Evolutionary conservation across 2,113 vertebrate genomes (phyloP), one percentile per base, ranked within the genome.

Genomic region (Otocyon megalotis): DNA sequence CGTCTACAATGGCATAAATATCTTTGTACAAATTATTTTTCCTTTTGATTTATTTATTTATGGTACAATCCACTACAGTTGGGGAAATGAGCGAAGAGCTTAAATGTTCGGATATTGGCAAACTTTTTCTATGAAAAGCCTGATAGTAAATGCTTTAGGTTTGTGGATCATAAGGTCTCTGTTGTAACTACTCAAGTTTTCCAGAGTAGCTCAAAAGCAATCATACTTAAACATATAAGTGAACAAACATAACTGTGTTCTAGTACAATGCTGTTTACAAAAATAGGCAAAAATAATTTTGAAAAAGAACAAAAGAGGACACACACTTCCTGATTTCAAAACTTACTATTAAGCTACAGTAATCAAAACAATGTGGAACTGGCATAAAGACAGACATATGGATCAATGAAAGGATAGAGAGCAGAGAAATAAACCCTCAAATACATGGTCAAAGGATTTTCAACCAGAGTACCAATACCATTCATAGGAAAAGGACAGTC

Each of bases 251-350:
- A 48, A 28, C 35, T 82, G 26, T 58, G 53, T 58, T 43, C n/a
- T 62, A 43, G 12, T 67, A 91, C 56, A 80, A 69, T 50, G 30
- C 56, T 43, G 65, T 37, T 77, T 13, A 43, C 17, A 79, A 79
- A 79, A 63, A 24, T 37, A 82, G 63, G 65, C 13, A 8, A 24
- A 69, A 72, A 81, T n/a, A 67, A 56, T 69, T 67, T 30, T 91
- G 89, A 69, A 69, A 81, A 69, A 16, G n/a, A 81, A 81, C n/a
- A 69, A 67, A 69, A 50, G 17, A 69, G 16, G 50, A 56, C n/a
- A 81, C 76, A 91, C 62, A 91, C 62, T 81, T 91, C 76, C 76
- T 69, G n/a, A 69, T 81, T 69, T 81, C n/a, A 69, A 81, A 91
- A 69, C 50, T 32, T 82, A 58, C 26, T 26, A 71, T 9, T 24